Evolutionary conservation across 1,140 invertebrate species (phyloP), one percentile per base, ranked within the genome.

Genomic region (Drosophila pseudoananassae): DNA sequence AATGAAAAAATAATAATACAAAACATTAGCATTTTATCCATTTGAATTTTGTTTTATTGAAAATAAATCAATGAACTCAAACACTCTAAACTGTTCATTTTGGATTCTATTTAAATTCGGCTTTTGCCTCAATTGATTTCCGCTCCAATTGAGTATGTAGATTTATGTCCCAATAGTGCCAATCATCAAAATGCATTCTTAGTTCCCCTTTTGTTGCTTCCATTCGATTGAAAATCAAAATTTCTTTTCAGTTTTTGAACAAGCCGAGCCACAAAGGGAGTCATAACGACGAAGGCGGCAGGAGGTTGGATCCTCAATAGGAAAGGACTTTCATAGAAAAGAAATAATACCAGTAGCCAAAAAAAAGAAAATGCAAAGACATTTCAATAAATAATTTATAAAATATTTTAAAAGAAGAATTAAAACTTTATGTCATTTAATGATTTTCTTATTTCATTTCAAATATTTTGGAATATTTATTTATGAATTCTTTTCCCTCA

Each of bases 121-220:
- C 4, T 17, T 33, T 4, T 12, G n/a, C 20, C 45, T 55, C 12
- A 69, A 69, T 47, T 68, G 50, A 55, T 69, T 46, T 52, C n/a
- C 43, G 17, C 20, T 31, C 43, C 47, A 79, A 70, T 53, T 60
- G 27, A 31, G 61, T 60, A 71, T 76, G 55, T 56, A 55, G 59
- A 81, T 81, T 81, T 77, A 77, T 72, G 55, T 77, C 65, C 59
- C 66, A 66, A 38, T 53, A 81, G 78, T 66, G 55, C 57, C 66
- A 82, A 63, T 51, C 74, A 61, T 61, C 74, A 63, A 80, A 69
- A 82, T 72, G 78, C 78, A 72, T 72, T 81, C 52, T 66, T 23
- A 17, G 23, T 29, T 12, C 2, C 31, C 55, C 54, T 61, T 46
- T 43, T 36, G 51, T 51, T 54, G 23, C 15, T 12, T 25, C 54